Evolutionary conservation across 2,113 vertebrate species (phyloP).

Genomic region (Neogobius melanostomus): DNA sequence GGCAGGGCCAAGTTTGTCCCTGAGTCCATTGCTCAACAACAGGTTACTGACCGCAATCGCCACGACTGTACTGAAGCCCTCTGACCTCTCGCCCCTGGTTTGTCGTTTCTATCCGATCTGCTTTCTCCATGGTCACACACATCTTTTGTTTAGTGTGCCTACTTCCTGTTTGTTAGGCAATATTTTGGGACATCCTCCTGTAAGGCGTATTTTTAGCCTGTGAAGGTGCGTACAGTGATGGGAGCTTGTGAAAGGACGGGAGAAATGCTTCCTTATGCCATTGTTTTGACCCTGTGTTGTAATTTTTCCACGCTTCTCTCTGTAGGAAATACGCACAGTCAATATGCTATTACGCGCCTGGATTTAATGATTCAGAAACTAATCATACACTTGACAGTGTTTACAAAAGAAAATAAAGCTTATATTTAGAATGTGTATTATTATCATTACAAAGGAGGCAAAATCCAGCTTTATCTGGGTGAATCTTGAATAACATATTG

Average conservation of each 20-base stretch:
- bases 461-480: too few relatives aligned
- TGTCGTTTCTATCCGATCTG: background rate
- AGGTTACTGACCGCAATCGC: background rate
- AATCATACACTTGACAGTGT: background rate
- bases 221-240: slow-evolving; percentile 27
- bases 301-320: slow-evolving; percentile 22
- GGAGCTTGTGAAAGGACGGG: slow-evolving; percentile 27
- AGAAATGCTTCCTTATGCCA: slow-evolving; percentile 51
- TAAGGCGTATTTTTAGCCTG: slow-evolving; percentile 48
- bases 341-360: slow-evolving; percentile 30
- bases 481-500: too few relatives aligned
- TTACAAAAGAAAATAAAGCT: background rate
- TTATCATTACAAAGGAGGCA: too few relatives aligned
- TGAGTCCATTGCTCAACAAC: slow-evolving; percentile 17
- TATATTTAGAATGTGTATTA: too few relatives aligned
- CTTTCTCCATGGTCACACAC: slow-evolving; percentile 14
- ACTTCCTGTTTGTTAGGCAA: slow-evolving; percentile 51
- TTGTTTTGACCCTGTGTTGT: slow-evolving; percentile 53
- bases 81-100: background rate
- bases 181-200: slow-evolving; percentile 20
- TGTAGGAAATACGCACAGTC: slow-evolving; percentile 63
- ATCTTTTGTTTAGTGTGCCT: slow-evolving; percentile 15
- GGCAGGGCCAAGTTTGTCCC: background rate
- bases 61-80: background rate
- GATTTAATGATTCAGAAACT: slow-evolving; percentile 10